Evolutionary conservation across 2,888 invertebrate species (phyloP).

Genomic region (Epsilonema sp.): DNA sequence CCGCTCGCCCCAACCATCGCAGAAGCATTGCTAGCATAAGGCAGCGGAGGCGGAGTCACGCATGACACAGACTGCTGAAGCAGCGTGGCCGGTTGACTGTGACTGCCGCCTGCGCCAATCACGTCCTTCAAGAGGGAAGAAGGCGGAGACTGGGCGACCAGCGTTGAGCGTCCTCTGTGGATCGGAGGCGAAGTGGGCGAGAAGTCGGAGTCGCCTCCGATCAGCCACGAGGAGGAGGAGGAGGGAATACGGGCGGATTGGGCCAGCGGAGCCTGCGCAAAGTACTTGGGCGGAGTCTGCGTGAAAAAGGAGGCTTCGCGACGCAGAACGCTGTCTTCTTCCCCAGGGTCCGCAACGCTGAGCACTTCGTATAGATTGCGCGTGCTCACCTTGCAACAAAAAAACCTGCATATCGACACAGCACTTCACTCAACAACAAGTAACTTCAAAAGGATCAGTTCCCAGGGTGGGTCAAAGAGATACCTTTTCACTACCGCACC

Average conservation of each 20-base stretch:
- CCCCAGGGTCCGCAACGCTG: neutral
- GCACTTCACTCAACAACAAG: neutral
- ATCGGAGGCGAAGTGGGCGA: too few relatives aligned
- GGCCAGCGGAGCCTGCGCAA: neutral
- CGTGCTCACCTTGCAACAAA: neutral
- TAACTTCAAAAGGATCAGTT: neutral
- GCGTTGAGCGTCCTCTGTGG: too few relatives aligned
- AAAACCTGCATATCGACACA: neutral
- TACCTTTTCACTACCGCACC: too few relatives aligned
- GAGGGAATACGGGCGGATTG: neutral
- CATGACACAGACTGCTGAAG: too few relatives aligned
- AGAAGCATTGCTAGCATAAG: neutral
- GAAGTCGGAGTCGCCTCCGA: neutral
- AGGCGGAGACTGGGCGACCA: too few relatives aligned
- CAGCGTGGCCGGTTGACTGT: neutral
- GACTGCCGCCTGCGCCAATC: neutral
- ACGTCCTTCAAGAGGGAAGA: too few relatives aligned
- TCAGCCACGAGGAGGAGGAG: neutral
- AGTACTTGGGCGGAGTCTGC: constrained; percentile 4
- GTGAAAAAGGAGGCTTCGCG: constrained; percentile 5
- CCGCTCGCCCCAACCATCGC: neutral
- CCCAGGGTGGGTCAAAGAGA: too few relatives aligned
- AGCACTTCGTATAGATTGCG: neutral
- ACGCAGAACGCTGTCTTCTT: neutral
- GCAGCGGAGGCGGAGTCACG: too few relatives aligned